Conservation (phyloP, 2,113 vertebrate species). For the Sprattus sprattus region DNA sequence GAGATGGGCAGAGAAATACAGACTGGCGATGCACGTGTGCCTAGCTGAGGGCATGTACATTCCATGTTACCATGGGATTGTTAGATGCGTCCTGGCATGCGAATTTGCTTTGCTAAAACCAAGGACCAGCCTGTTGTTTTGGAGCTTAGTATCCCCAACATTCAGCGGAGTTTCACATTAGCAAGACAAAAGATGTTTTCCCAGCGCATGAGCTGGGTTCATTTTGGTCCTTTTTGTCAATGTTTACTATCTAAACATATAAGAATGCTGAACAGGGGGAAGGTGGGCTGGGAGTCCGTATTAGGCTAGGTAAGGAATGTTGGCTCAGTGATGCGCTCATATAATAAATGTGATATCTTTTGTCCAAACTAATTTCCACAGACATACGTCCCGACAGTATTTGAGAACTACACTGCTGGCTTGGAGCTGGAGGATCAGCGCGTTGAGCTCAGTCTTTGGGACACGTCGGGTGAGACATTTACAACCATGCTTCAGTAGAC, state of each 20-base stretch:
- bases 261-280: not conserved
- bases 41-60: not conserved
- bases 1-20: not conserved
- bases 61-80: conserved; percentile 8
- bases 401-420: conserved; percentile 95
- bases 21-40: not conserved
- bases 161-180: not conserved
- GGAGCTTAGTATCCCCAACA: not conserved
- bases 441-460: conserved; percentile 94
- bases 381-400: conserved; percentile 94
- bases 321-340: not conserved
- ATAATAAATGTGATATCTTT: not conserved
- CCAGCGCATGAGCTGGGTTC: not conserved
- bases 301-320: not conserved
- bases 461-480: conserved; percentile 85
- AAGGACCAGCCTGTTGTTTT: not conserved
- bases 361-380: conserved; percentile 56
- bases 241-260: not conserved
- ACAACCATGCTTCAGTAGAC: not conserved
- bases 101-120: not conserved
- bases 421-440: conserved; percentile 90
- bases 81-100: not conserved
- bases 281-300: not conserved
- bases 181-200: not conserved
- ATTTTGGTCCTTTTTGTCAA: not conserved